Evolutionary conservation across 2,888 invertebrate genomes (phyloP).

Genomic region (Helicoverpa assulta): DNA sequence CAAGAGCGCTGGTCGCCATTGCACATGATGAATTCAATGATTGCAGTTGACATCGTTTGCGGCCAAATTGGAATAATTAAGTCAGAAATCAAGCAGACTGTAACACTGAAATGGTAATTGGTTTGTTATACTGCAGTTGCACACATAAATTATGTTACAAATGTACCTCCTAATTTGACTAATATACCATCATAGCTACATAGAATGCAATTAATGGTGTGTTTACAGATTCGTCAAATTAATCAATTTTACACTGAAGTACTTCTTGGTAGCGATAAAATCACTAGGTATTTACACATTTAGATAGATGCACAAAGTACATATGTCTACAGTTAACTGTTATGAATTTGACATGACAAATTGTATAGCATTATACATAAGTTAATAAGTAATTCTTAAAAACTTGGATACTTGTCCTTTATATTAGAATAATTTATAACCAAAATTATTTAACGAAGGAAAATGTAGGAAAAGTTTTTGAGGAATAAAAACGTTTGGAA

Average conservation of each 20-base stretch:
- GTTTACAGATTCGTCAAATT: too few species aligned
- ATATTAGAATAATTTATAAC: conserved; percentile 33
- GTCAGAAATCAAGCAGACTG: conserved; percentile 67
- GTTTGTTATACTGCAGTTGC: conserved; percentile 44
- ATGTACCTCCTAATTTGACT: too few species aligned
- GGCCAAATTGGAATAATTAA: conserved; percentile 69
- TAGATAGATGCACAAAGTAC: too few species aligned
- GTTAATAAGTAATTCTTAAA: background rate
- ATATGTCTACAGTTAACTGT: too few species aligned
- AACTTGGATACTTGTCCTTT: background rate
- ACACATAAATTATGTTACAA: too few species aligned
- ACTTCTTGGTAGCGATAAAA: too few species aligned
- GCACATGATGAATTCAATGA: conserved; percentile 71
- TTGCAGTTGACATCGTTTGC: conserved; percentile 74
- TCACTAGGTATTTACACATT: too few species aligned
- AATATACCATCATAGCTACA: too few species aligned
- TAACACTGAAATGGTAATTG: conserved; percentile 65
- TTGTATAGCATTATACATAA: background rate
- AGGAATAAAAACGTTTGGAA: conserved; percentile 30
- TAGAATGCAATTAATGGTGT: too few species aligned
- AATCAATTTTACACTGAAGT: too few species aligned
- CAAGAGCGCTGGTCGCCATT: conserved; percentile 51
- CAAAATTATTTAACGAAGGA: conserved; percentile 22
- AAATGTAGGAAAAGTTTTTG: conserved; percentile 30
- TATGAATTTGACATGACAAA: too few species aligned